Percentiles rank a stretch among this genome's conserved stretches.
phyloP scores from a whole-genome alignment of 2,797 vertebrate genomes.

The Thalassophryne amazonica region DNA sequence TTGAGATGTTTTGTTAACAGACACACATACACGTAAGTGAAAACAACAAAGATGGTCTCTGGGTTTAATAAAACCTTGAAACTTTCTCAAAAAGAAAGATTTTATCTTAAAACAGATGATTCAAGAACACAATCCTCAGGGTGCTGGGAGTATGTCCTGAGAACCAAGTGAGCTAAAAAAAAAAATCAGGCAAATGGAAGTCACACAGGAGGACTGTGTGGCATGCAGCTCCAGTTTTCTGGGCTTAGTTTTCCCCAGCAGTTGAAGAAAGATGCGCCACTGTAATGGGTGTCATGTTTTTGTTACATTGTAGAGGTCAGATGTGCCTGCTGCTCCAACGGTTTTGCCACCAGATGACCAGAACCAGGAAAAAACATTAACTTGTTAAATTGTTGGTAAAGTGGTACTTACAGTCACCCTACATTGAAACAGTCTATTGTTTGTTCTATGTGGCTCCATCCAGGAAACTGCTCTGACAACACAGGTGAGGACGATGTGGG shows the following conservation, averaged over 20 bases:
- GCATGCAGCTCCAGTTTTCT: conserved; percentile 35
- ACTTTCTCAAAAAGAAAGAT: no score
- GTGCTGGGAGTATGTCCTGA: conserved; percentile 8
- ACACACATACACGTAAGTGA: no score
- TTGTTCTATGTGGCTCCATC: no score
- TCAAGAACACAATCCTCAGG: not conserved
- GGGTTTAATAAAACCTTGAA: no score
- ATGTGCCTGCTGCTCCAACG: conserved; percentile 39
- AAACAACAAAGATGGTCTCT: no score
- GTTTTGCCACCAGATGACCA: conserved; percentile 33
- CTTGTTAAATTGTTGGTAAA: conserved; percentile 45
- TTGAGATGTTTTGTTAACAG: no score
- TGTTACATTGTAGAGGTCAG: conserved; percentile 38
- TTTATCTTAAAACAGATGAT: conserved; percentile 23
- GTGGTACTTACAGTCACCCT: no score
- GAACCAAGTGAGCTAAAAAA: conserved; percentile 32
- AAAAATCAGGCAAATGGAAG: conserved; percentile 37
- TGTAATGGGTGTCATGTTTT: conserved; percentile 60
- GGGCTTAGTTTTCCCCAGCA: conserved; percentile 31
- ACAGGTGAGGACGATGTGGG: no score
- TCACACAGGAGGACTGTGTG: conserved; percentile 11
- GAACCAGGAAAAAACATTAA: conserved; percentile 63
- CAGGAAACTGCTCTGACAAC: no score
- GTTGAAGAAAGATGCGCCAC: conserved; percentile 48
- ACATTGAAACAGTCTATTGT: no score